phyloP scores from a whole-genome alignment of 2,888 invertebrate genomes.

The Lepidocyrtoides sp. region DNA sequence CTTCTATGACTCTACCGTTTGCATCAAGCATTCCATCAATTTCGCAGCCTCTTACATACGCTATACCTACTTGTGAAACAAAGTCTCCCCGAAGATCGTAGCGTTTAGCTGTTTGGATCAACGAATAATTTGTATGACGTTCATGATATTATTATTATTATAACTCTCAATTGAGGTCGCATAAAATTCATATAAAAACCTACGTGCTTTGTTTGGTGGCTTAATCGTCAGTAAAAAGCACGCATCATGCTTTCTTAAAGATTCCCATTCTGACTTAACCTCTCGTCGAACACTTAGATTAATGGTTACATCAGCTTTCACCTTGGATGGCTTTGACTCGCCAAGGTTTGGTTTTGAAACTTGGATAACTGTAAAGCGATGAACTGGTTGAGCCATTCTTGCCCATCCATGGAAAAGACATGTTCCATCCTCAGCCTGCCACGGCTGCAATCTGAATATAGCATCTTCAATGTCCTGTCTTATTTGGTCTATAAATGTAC shows the following conservation, averaged over 20 bases:
- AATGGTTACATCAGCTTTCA: conserved; percentile 97
- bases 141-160: not conserved
- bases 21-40: conserved; percentile 99
- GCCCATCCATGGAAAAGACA: conserved; percentile 99
- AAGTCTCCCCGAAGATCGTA: conserved; percentile 88
- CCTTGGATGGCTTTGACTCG: conserved; percentile 97
- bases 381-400: conserved; percentile 98
- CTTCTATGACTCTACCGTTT: conserved; percentile 98
- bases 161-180: too few species aligned
- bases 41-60: conserved; percentile 98
- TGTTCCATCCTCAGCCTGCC: conserved; percentile 95
- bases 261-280: conserved; percentile 99
- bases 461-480: conserved; percentile 99
- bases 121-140: not conserved
- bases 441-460: conserved; percentile 97
- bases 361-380: conserved; percentile 94
- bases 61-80: conserved; percentile 96
- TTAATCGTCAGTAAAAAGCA: conserved; percentile 98
- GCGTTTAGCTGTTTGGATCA: conserved; percentile 74
- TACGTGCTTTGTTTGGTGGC: conserved; percentile 94
- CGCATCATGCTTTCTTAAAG: conserved; percentile 98
- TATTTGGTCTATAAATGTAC: conserved; percentile 99
- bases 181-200: conserved; percentile 85
- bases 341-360: conserved; percentile 97
- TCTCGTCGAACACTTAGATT: conserved; percentile 96